Base-by-base conservation (phyloP, 2,797 vertebrate species). In the Crax fasciolata region DNA sequence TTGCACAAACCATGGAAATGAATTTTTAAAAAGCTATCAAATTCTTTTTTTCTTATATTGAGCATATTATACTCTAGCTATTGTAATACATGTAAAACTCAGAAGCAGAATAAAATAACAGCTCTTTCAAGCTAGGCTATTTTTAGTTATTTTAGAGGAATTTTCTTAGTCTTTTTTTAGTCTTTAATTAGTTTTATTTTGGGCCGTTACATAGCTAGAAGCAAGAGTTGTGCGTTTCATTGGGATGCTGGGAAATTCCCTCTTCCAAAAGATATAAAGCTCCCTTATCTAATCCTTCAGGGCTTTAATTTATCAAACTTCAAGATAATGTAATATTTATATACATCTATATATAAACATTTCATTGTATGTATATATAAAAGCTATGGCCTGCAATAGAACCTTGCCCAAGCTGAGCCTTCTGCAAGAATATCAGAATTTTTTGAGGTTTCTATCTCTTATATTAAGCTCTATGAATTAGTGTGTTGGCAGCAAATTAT, bases 241-340 rank as follows among this genome's bases (percentile, higher is more conserved):
- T 59, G 55, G 52, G 67, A 86, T 82, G 44, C 41, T 82, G 92
- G 94, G 95, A 96, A 95, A 90, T 94, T 94, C 85, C 91, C 63
- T 54, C 38, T 84, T 92, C 73, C 59, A 93, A 94, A 87, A 95
- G 72, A 78, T 75, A 93, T 81, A 49, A 91, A 93, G 27, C 89
- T 94, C 18, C 35, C 87, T 91, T 95, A 93, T 91, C 85, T 94
- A 92, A 86, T 32, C 91, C 94, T 79, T 67, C 73, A 96, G 94
- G 94, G 85, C 32, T 90, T 86, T 46, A 63, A 82, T 90, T 91
- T 90, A 92, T 95, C 91, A 93, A 87, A 73, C 62, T 84, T 91
- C 43, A 66, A 92, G 73, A 88, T 94, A 92, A 92, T 90, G 68
- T 79, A 87, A 74, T 95, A 87, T 92, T 92, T 95, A 67, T 84